Base-by-base conservation (phyloP, 1,140 invertebrate species). In the Pseudomyrmex dendroicus region DNA sequence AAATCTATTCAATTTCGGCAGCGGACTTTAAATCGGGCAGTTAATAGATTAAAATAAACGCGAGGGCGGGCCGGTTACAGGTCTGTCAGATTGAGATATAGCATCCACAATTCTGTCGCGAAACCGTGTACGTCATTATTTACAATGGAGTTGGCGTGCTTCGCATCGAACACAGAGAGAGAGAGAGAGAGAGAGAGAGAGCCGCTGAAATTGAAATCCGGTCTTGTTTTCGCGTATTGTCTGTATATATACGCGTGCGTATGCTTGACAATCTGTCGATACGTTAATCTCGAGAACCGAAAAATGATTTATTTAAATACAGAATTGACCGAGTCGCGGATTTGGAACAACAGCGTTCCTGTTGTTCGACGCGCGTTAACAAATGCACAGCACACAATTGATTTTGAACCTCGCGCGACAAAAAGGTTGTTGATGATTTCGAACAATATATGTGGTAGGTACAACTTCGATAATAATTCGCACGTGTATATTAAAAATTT, bases 31-130 rank as follows among this genome's bases (percentile, higher is more conserved):
- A 78, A 57, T 70, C 54, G 54, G 20, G 59, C 72, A 59, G 59
- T 72, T 44, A 61, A 50, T 80, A 48, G 59, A 80, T 80, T 80
- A 80, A 80, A 80, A 80, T 80, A 80, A 80, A 80, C 35, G 52
- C 20, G 73, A 17, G 46, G n/a, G n/a, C 22, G 54, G 5, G 5
- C 66, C 64, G 2, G 44, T 80, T 59, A 72, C 66, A 48, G 44
- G n/a, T 70, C 22, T 48, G 54, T 72, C 20, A 61, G 46, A 59
- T 80, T 72, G 73, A 76, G 44, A 25, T 22, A 61, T 46, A 54
- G 12, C 10, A 54, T 56, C 66, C 35, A 35, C 35, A 35, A 17
- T 10, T 20, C 52, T 68, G 57, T 63, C 25, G 59, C 61, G 48
- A 54, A 74, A 74, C 25, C 46, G 25, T 63, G 48, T 54, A 56